phyloP scores from a whole-genome alignment of 1,140 invertebrate species.

The Euwallacea fornicatus region DNA sequence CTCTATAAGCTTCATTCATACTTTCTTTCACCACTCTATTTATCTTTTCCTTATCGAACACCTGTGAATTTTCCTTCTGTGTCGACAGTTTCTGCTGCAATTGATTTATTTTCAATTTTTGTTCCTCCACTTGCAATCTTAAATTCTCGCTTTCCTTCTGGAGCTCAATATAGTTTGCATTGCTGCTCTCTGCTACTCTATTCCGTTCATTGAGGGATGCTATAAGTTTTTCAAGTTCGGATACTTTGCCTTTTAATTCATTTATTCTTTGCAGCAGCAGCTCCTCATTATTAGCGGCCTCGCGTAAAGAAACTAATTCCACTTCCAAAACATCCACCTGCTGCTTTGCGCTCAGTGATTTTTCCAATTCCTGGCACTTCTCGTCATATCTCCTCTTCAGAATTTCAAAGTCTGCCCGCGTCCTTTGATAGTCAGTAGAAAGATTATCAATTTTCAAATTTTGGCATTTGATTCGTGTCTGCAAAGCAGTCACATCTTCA shows the following conservation, averaged over 20 bases:
- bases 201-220: too few species aligned
- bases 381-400: conserved; percentile 12
- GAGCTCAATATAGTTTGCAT: background rate
- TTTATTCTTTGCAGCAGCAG: too few species aligned
- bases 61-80: background rate
- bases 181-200: background rate
- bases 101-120: background rate
- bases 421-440: conserved; percentile 9
- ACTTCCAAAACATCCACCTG: background rate
- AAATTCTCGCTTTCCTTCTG: conserved; percentile 12
- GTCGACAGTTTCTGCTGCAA: background rate
- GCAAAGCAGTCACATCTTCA: conserved; percentile 11
- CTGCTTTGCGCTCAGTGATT: background rate
- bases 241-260: too few species aligned
- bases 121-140: conserved; percentile 4
- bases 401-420: background rate
- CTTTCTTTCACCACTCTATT: conserved; percentile 22
- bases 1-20: conserved; percentile 34
- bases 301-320: background rate
- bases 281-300: too few species aligned
- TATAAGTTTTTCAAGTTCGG: too few species aligned
- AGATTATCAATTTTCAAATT: conserved; percentile 37
- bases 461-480: conserved; percentile 26
- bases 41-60: conserved; percentile 7
- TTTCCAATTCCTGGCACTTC: conserved; percentile 14